phyloP scores from a whole-genome alignment of 2,888 invertebrate species.

The Notodonta ziczac region DNA sequence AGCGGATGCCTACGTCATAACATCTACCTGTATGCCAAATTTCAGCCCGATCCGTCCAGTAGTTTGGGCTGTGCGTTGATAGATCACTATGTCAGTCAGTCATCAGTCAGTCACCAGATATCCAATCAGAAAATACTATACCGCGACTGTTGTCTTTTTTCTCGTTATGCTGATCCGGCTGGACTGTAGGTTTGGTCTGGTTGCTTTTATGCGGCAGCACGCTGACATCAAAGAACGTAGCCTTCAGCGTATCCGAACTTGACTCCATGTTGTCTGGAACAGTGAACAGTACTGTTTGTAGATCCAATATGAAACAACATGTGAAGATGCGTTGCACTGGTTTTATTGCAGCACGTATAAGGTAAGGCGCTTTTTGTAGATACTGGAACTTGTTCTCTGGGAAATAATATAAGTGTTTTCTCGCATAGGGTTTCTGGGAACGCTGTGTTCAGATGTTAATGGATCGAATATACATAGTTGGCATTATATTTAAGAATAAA shows the following conservation, averaged over 20 bases:
- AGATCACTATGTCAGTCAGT: too few relatives aligned
- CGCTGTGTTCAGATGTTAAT: too few relatives aligned
- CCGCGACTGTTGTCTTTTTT: slow-evolving; percentile 16
- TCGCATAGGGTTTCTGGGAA: too few relatives aligned
- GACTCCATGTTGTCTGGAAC: slow-evolving; percentile 61
- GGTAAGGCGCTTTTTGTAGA: slow-evolving; percentile 1
- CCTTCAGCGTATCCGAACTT: slow-evolving; percentile 37
- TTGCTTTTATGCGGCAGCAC: slow-evolving; percentile 2
- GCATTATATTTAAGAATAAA: too few relatives aligned
- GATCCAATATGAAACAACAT: slow-evolving; percentile 2
- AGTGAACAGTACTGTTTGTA: slow-evolving; percentile 11
- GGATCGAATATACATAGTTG: too few relatives aligned
- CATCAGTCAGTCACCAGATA: too few relatives aligned
- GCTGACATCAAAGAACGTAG: slow-evolving; percentile 28
- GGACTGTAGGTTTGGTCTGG: neutral
- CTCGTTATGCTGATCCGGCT: slow-evolving; percentile 8
- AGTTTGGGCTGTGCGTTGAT: too few relatives aligned
- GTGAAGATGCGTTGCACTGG: neutral
- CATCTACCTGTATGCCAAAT: too few relatives aligned
- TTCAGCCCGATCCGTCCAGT: too few relatives aligned
- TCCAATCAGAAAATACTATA: slow-evolving; percentile 9
- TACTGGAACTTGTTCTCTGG: neutral
- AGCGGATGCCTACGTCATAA: too few relatives aligned
- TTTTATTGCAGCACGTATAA: neutral
- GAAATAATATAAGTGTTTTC: neutral